These are phyloP conservation scores for Palythoa heliodiscus DNA, from an alignment of 92 coral and sea anemone genomes.

Conservation along the genomic window DNA sequence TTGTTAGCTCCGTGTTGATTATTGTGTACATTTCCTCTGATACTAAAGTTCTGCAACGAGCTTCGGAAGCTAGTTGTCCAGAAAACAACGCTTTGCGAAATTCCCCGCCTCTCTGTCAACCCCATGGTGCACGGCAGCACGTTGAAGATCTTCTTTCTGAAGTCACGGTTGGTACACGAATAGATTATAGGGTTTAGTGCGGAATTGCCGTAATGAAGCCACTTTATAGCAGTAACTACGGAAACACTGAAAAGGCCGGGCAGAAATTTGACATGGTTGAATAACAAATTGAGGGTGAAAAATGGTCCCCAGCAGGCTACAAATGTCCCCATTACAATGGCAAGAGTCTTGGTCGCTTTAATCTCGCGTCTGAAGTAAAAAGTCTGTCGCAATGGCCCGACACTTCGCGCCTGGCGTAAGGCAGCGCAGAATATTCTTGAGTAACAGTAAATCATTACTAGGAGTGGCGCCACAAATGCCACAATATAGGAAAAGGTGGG, in stretches of 20 bases:
- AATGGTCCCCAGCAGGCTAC: slow-evolving; percentile 87
- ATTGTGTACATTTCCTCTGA: background rate
- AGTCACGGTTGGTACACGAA: slow-evolving; percentile 79
- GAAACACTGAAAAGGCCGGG: slow-evolving; percentile 30
- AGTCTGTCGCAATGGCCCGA: slow-evolving; percentile 75
- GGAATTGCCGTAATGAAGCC: slow-evolving; percentile 79
- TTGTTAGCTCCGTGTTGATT: background rate
- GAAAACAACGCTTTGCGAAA: slow-evolving; percentile 55
- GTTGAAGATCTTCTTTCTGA: slow-evolving; percentile 71
- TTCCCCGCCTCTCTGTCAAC: slow-evolving; percentile 13
- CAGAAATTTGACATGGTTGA: slow-evolving; percentile 36
- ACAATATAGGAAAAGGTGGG: slow-evolving; percentile 76
- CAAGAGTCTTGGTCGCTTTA: slow-evolving; percentile 85
- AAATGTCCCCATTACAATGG: slow-evolving; percentile 82
- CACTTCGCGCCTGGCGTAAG: slow-evolving; percentile 68
- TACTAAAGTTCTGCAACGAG: slow-evolving; percentile 28
- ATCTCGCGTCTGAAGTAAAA: slow-evolving; percentile 81
- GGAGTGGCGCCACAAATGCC: slow-evolving; percentile 69
- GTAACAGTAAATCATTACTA: slow-evolving; percentile 69
- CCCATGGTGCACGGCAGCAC: slow-evolving; percentile 68
- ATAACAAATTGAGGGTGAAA: slow-evolving; percentile 71
- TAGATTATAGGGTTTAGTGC: slow-evolving; percentile 83
- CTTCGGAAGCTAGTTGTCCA: slow-evolving; percentile 70
- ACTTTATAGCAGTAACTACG: slow-evolving; percentile 61
- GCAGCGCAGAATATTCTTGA: slow-evolving; percentile 74